A percentile compares a stretch with the other conserved stretches of the same genome.
Evolutionary conservation across 1,140 invertebrate genomes (phyloP).

Genomic region (Venturia canescens): DNA sequence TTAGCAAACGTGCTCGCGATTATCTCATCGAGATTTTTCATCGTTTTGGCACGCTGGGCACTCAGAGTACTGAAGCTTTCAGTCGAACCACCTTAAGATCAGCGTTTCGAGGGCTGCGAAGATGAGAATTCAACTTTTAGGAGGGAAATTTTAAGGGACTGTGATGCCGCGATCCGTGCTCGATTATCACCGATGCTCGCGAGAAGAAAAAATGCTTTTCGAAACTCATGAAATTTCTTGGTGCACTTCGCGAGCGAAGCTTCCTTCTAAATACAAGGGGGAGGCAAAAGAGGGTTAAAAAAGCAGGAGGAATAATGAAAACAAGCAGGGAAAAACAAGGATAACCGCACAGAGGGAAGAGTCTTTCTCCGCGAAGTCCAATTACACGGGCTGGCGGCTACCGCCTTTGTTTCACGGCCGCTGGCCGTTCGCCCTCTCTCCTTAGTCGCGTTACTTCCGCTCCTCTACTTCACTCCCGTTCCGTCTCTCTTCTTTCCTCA

Average conservation of each 20-base stretch:
- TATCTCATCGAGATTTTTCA: no score
- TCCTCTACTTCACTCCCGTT: constrained; percentile 55
- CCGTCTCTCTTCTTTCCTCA: neutral
- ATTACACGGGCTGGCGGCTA: constrained; percentile 76
- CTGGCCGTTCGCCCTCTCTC: constrained; percentile 63
- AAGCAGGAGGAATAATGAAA: constrained; percentile 19
- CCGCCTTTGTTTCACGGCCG: constrained; percentile 76
- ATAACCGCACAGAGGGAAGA: constrained; percentile 40
- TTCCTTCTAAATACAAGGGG: neutral
- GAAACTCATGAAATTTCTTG: constrained; percentile 25
- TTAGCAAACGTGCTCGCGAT: no score
- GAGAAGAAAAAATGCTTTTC: neutral
- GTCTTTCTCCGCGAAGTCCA: constrained; percentile 67
- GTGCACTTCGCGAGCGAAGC: neutral
- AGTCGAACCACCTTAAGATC: no score
- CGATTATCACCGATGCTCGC: neutral
- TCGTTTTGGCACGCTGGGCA: no score
- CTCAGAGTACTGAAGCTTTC: no score
- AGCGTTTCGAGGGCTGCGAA: no score
- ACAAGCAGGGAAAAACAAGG: constrained; percentile 48
- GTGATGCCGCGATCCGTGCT: neutral
- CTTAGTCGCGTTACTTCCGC: constrained; percentile 56
- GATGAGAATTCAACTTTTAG: no score
- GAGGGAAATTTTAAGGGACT: neutral
- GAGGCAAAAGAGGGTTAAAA: constrained; percentile 9